Evolutionary conservation across 2,113 vertebrate species (phyloP), one percentile per base, ranked within the genome.

Genomic region (Ptyas mucosa): DNA sequence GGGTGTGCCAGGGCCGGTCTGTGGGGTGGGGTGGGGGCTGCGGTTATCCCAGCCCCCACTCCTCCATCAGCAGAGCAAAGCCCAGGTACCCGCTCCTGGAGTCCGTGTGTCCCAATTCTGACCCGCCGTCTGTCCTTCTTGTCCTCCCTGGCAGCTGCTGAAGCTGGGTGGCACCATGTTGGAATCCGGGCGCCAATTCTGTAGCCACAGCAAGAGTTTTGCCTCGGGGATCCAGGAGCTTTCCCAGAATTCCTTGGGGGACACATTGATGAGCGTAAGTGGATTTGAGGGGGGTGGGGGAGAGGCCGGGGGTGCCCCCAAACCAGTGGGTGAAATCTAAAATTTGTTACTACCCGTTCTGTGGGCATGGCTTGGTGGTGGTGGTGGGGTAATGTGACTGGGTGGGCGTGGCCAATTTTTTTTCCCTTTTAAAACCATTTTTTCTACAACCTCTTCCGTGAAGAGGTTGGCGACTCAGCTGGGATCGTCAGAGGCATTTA

Each of bases 151-250:
- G 54, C 85, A 99, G 99, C 97, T 99, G 39, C 98, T 99, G 95
- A 99, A 99, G 90, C 98, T 99, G 90, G 98, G 98, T 20, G 97
- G 98, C 85, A 96, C 97, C 93, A 98, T 99, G 96, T 96, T 98
- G 96, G 98, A 99, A 18, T 98, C 98, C 0, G 98, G 98, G 18
- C 97, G 96, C 1, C 97, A 96, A 9, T 99, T 98, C 96, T 98
- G 98, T 49, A 96, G 97, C 29, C 97, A 96, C 93, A 98, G 98
- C 96, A 98, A 98, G 64, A 98, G 97, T 95, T 99, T 99, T 85
- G 95, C 98, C 21, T 96, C 51, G 0, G 98, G 98, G 29, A 97
- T 99, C 21, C 97, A 96, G 53, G 98, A 99, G 34, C 97, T 99
- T 54, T 98, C 98, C 39, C 96, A 90, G 18, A 96, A 98, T 88